Evolutionary conservation across 2,888 invertebrate species (phyloP).

Genomic region (Tinea pellionella): DNA sequence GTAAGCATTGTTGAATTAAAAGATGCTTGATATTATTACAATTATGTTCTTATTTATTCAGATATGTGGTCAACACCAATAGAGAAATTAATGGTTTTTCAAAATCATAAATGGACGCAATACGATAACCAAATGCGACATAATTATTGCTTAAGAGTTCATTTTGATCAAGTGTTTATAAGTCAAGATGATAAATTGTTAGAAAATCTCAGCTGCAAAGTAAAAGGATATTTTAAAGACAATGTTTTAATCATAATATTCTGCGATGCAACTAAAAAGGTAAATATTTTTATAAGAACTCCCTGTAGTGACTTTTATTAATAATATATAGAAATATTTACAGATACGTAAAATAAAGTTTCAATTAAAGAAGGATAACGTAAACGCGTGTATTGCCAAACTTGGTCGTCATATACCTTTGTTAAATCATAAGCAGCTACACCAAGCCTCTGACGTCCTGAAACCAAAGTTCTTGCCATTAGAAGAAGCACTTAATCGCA

Average conservation of each 20-base stretch:
- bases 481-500: conserved; percentile 33
- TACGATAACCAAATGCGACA: conserved; percentile 25
- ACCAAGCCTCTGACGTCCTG: conserved; percentile 14
- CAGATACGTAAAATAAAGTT: conserved; percentile 51
- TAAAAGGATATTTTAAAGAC: conserved; percentile 47
- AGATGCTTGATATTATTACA: too few relatives aligned
- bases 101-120: conserved; percentile 34
- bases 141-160: conserved; percentile 26
- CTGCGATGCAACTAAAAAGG: conserved; percentile 27
- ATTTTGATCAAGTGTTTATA: conserved; percentile 43
- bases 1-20: too few relatives aligned
- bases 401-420: conserved; percentile 40
- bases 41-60: too few relatives aligned
- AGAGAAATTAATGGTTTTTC: conserved; percentile 46
- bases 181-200: conserved; percentile 34
- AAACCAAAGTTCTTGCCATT: conserved; percentile 28
- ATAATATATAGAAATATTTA: too few relatives aligned
- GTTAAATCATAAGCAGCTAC: conserved; percentile 24
- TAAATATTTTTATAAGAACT: too few relatives aligned
- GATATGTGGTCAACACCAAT: conserved; percentile 32
- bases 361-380: conserved; percentile 32
- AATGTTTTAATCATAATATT: conserved; percentile 43
- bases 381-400: conserved; percentile 25
- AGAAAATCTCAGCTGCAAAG: conserved; percentile 42
- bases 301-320: too few relatives aligned